Conservation (phyloP, 1,140 invertebrate species). For the Drosophila burlai region DNA sequence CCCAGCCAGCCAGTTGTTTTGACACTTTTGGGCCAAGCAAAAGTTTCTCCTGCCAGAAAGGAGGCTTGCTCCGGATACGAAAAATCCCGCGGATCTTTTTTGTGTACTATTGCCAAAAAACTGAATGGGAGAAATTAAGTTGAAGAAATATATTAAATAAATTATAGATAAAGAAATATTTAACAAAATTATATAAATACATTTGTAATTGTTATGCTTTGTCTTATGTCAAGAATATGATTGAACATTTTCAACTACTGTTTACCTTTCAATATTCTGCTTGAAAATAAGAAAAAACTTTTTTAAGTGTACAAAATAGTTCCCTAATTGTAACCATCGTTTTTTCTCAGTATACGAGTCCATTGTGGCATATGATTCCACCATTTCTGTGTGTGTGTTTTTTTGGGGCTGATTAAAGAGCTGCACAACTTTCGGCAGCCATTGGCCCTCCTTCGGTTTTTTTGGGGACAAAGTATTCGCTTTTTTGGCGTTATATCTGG, state of each 20-base stretch:
- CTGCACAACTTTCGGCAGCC: conserved; percentile 44
- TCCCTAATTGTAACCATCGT: neutral
- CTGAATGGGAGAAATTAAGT: too few species aligned
- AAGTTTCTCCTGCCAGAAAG: conserved; percentile 43
- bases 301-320: neutral
- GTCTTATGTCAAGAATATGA: neutral
- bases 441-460: conserved; percentile 7
- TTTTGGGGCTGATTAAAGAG: conserved; percentile 45
- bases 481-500: conserved; percentile 54
- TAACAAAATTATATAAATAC: too few species aligned
- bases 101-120: neutral
- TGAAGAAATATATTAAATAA: neutral
- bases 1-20: conserved; percentile 69
- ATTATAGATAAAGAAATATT: neutral
- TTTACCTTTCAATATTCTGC: neutral
- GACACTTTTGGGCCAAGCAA: conserved; percentile 71
- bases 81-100: neutral
- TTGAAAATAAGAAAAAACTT: too few species aligned
- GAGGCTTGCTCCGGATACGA: conserved; percentile 18
- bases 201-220: too few species aligned
- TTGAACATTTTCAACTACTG: neutral
- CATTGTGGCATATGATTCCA: conserved; percentile 1
- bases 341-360: neutral
- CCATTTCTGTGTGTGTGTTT: conserved; percentile 12
- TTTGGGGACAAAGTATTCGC: conserved; percentile 21